Conservation (phyloP, 2,113 vertebrate species). For the Tretioscincus oriximinensis region DNA sequence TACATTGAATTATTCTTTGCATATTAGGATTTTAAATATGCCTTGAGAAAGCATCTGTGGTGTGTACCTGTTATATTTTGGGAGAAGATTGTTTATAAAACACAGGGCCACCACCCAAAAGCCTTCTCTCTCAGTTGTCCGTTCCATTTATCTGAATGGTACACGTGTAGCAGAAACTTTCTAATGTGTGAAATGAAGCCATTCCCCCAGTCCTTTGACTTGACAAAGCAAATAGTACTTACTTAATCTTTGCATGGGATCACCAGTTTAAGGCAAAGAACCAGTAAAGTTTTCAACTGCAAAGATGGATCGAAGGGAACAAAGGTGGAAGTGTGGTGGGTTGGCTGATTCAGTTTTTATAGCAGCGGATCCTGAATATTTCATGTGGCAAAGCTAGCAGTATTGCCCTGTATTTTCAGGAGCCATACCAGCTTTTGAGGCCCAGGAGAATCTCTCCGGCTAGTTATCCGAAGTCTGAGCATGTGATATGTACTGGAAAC, state of each 20-base stretch:
- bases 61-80: too few relatives aligned
- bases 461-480: background rate
- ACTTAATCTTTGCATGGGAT: background rate
- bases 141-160: too few relatives aligned
- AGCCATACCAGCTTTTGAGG: background rate
- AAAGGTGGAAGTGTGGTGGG: background rate
- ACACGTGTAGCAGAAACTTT: background rate
- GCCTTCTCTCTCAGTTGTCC: background rate
- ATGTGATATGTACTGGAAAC: background rate
- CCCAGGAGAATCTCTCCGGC: background rate
- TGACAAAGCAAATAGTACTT: background rate
- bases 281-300: background rate
- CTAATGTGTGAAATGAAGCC: too few relatives aligned
- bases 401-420: background rate
- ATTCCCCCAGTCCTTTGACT: background rate
- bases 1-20: too few relatives aligned
- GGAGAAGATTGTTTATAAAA: too few relatives aligned
- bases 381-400: background rate
- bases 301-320: background rate
- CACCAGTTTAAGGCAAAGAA: background rate
- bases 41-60: too few relatives aligned
- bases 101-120: background rate
- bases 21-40: too few relatives aligned
- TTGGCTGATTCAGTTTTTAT: background rate
- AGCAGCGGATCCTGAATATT: background rate